These are phyloP conservation scores for Hypsopygia costalis DNA, from an alignment of 2,888 invertebrate genomes.

Conservation along the genomic window DNA sequence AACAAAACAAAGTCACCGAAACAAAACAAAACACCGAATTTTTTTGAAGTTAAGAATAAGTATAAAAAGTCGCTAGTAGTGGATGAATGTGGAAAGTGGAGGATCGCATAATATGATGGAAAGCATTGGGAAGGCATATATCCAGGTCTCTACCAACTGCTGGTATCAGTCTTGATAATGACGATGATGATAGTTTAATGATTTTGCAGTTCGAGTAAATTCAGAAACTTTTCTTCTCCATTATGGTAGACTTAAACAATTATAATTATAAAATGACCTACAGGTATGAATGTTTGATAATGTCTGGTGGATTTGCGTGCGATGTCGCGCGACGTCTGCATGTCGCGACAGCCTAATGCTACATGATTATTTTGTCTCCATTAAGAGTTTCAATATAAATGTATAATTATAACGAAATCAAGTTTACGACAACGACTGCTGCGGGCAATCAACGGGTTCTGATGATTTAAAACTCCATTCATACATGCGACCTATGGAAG, in stretches of 20 bases:
- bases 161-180: too few species aligned
- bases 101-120: too few species aligned
- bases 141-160: too few species aligned
- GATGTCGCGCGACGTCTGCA: not conserved
- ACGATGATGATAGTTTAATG: too few species aligned
- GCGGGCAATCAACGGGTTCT: conserved; percentile 2
- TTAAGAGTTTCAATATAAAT: conserved; percentile 5
- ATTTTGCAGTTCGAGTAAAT: too few species aligned
- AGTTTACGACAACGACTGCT: not conserved
- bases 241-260: not conserved
- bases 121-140: too few species aligned
- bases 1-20: too few species aligned
- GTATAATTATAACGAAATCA: conserved; percentile 7
- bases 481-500: not conserved
- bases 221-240: not conserved
- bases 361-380: conserved; percentile 6
- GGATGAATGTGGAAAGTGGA: too few species aligned
- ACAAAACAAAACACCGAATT: too few species aligned
- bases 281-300: not conserved
- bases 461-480: not conserved
- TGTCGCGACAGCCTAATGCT: conserved; percentile 5
- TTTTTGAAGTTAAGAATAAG: too few species aligned
- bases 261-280: not conserved
- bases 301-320: not conserved
- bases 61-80: too few species aligned